These are phyloP conservation scores for Colostygia pectinataria DNA, from an alignment of 2,888 invertebrate species.

Conservation along the genomic window DNA sequence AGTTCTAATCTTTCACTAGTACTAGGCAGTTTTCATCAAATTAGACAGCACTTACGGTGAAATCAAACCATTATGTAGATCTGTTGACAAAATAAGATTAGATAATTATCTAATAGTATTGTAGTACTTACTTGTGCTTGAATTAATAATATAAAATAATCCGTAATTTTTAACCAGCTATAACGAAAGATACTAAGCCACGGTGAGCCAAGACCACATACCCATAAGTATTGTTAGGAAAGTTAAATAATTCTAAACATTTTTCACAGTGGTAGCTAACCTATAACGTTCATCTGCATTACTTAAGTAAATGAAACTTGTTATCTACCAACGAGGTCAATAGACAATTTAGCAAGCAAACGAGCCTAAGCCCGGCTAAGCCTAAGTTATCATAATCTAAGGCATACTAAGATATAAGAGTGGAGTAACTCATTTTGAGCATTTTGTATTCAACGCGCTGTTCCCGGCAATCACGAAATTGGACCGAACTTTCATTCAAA, in stretches of 20 bases:
- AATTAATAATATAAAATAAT: too few relatives aligned
- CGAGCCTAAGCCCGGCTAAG: conserved; percentile 19
- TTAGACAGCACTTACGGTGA: too few relatives aligned
- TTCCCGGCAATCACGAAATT: conserved; percentile 52
- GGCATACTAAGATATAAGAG: conserved; percentile 6
- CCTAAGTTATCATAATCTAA: conserved; percentile 25
- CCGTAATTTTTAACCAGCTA: too few relatives aligned
- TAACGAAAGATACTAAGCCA: too few relatives aligned
- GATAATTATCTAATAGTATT: too few relatives aligned
- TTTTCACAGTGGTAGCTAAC: not conserved
- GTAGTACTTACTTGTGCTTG: too few relatives aligned
- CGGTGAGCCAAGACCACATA: too few relatives aligned
- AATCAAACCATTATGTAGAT: too few relatives aligned
- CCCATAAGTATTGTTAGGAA: too few relatives aligned
- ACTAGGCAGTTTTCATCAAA: too few relatives aligned
- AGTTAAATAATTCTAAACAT: not conserved
- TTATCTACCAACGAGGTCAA: conserved; percentile 4
- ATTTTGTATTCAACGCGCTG: conserved; percentile 31
- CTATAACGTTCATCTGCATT: conserved; percentile 9
- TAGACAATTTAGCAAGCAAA: conserved; percentile 5
- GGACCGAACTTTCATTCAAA: conserved; percentile 55
- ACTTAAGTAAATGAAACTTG: conserved; percentile 11
- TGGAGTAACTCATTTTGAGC: conserved; percentile 16
- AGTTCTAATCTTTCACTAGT: too few relatives aligned
- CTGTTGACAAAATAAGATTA: too few relatives aligned